Base-by-base conservation (phyloP, 92 coral and sea anemone genomes). In the Nematostella vectensis region DNA sequence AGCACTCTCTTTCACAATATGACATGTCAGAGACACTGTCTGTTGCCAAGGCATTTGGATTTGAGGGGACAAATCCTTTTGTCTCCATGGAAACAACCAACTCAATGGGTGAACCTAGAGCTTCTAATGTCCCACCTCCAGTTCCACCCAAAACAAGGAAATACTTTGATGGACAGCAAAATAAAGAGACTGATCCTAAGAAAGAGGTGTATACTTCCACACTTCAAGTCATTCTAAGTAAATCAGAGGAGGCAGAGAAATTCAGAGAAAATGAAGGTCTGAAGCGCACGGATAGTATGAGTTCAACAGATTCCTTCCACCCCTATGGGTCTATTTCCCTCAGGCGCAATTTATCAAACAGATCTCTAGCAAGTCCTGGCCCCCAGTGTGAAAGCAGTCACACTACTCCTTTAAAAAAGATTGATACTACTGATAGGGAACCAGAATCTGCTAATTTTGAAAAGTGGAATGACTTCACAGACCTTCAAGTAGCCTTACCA, bases 271-370 rank as follows among this genome's bases (percentile, higher is more conserved):
- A 27, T 17, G 20, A 45, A 22, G 11, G 27, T 57, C 17, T 13
- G 11, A 38, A 19, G 20, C 38, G 58, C 15, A 25, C 54, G 18
- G 68, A 77, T 47, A 50, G 42, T 51, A 42, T 60, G 18, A 40
- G 53, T 6, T 62, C 72, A 6, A 48, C 48, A 43, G 48, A 45
- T 0, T 58, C 83, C 30, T 29, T 65, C 47, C 94, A 85, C 57
- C 94, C 94, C 16, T 85, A 75, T 62, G 94, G 74, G 30, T 65
- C 83, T 1, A 85, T 85, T 53, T 63, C 71, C 17, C 53, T 85
- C 23, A 85, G 59, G 54, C 61, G 31, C 0, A 75, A 75, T 30
- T 37, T 47, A 39, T 38, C 70, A 13, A 62, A 70, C 11, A 69
- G 70, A 27, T 55, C 66, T 16, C 47, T 74, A 11, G 38, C 38